Percentiles rank a stretch among this genome's conserved stretches.
These are phyloP conservation scores for Eira barbara DNA, from an alignment of 2,113 vertebrate species.

Conservation along the genomic window DNA sequence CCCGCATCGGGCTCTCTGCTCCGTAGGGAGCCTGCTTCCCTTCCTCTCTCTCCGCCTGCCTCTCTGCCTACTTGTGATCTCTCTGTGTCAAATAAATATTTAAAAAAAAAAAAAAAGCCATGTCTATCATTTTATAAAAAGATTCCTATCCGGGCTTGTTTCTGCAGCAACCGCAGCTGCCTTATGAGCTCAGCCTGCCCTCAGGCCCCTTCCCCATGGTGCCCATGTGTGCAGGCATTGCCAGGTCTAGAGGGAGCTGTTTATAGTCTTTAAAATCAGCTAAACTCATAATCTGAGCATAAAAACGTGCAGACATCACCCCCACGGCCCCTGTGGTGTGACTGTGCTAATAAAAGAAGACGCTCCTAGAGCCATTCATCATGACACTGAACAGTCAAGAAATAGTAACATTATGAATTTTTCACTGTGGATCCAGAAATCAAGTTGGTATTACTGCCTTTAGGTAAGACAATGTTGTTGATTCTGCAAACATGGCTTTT, in stretches of 20 bases:
- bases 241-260: not conserved
- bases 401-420: not conserved
- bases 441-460: not conserved
- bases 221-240: not conserved
- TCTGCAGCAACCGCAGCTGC: not conserved
- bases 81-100: too few species aligned
- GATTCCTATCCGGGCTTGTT: not conserved
- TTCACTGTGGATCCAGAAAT: not conserved
- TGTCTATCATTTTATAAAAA: not conserved
- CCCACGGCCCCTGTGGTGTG: accelerated
- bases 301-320: not conserved
- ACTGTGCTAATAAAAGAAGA: not conserved
- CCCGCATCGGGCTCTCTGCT: too few species aligned
- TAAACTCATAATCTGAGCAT: not conserved
- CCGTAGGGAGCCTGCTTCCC: too few species aligned
- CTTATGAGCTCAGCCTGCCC: not conserved
- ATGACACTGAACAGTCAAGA: not conserved
- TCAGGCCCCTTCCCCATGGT: not conserved
- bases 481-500: not conserved
- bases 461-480: not conserved
- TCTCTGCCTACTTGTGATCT: too few species aligned
- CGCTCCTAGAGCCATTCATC: not conserved
- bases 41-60: too few species aligned
- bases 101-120: too few species aligned
- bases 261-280: not conserved